Base-by-base conservation (phyloP, 1,140 invertebrate genomes). In the Oscheius sp. region DNA sequence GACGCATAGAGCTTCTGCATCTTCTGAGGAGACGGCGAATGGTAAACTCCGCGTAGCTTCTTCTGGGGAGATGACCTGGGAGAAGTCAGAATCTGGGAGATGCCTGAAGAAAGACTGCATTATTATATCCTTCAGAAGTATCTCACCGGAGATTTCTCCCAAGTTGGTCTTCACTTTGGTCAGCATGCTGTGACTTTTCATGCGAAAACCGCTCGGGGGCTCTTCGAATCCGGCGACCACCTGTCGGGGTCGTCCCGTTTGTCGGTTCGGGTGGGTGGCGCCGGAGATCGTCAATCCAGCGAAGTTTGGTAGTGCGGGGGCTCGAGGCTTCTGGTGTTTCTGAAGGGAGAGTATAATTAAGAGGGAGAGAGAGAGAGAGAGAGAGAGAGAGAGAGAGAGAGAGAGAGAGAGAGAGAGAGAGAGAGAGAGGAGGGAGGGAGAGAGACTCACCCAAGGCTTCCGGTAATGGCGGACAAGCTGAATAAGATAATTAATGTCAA, bases 401-500 rank as follows among this genome's bases (percentile, higher is more conserved):
- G n/a, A n/a, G n/a, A n/a, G n/a, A n/a, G n/a, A n/a, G n/a, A n/a
- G n/a, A n/a, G n/a, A n/a, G 26, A 46, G 0, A 3, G 26, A 3
- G 10, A 28, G 29, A 36, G n/a, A 34, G 10, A 29, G 1, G 32
- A 26, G 1, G 1, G n/a, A 64, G 1, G 10, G 23, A 68, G 35
- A 35, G 23, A 13, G 45, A 63, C 74, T 45, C 45, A 83, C 79
- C 58, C 77, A 80, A 0, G 89, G 89, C 76, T 89, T 87, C 76
- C 87, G 84, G 72, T 91, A 86, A 80, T 89, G 87, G 0, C 90
- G 82, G 1, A 89, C 89, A 78, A 89, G 87, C 46, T 89, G 86
- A 61, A 91, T 87, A 72, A 91, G 89, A 75, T 87, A 86, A 66
- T 88, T 86, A 1, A 90, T 87, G 80, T 91, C 90, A 4, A 87